Conservation (phyloP, 2,888 invertebrate genomes). For the Dasypogon diadema region DNA sequence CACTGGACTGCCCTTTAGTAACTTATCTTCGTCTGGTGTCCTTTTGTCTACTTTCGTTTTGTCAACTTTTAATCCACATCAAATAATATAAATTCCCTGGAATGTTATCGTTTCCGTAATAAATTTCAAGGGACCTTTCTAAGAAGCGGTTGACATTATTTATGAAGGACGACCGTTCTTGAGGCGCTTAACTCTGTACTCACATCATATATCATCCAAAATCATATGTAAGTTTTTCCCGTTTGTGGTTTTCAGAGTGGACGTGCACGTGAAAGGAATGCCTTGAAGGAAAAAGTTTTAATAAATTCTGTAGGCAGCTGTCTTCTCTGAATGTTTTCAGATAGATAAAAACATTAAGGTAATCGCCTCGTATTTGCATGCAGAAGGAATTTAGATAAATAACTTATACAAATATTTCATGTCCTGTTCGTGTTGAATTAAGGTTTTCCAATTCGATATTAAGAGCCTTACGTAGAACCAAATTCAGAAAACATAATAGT, state of each 20-base stretch:
- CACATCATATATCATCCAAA: conserved; percentile 46
- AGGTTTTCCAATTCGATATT: too few relatives aligned
- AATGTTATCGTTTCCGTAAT: conserved; percentile 68
- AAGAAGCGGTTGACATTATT: conserved; percentile 35
- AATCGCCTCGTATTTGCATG: too few relatives aligned
- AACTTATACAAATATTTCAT: too few relatives aligned
- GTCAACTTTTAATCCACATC: conserved; percentile 56
- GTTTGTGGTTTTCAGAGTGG: background rate
- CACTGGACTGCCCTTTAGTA: background rate
- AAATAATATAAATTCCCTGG: conserved; percentile 53
- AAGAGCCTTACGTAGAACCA: too few relatives aligned
- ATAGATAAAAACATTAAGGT: background rate
- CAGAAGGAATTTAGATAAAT: too few relatives aligned
- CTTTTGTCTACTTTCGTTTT: conserved; percentile 47
- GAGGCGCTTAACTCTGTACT: conserved; percentile 24
- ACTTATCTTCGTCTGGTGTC: conserved; percentile 21
- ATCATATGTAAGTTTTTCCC: conserved; percentile 21
- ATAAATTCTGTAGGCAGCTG: conserved; percentile 24
- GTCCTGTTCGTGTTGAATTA: too few relatives aligned
- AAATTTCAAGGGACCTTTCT: conserved; percentile 61
- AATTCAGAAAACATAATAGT: too few relatives aligned
- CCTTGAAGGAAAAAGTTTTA: background rate
- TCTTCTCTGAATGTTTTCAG: background rate
- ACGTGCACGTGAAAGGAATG: background rate
- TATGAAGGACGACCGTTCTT: conserved; percentile 23